phyloP scores from a whole-genome alignment of 2,888 invertebrate species.

The Cheilosia grossa region DNA sequence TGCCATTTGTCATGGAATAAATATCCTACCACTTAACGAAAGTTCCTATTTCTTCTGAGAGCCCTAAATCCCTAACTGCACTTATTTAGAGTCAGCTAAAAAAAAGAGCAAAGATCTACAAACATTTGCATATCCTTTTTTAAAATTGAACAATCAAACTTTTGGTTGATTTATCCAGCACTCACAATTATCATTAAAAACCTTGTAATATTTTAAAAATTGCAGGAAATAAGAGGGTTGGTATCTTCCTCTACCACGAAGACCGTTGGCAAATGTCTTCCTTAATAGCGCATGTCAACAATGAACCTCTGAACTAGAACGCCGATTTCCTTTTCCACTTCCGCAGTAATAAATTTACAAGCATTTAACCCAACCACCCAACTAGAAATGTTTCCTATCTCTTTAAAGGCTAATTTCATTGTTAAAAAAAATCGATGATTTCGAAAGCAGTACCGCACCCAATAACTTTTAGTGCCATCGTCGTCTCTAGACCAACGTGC shows the following conservation, averaged over 20 bases:
- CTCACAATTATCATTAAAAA: background rate
- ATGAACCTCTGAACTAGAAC: background rate
- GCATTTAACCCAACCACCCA: constrained; percentile 32
- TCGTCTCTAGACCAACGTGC: constrained; percentile 2
- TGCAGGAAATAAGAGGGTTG: too few species aligned
- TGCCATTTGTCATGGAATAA: too few species aligned
- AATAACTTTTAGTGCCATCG: constrained; percentile 21
- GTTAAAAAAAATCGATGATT: constrained; percentile 32
- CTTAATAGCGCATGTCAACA: background rate
- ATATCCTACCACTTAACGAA: too few species aligned
- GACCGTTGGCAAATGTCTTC: too few species aligned
- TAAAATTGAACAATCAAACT: too few species aligned
- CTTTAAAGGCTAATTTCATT: background rate
- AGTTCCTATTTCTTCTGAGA: too few species aligned
- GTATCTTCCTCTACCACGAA: too few species aligned
- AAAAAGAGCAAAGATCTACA: too few species aligned
- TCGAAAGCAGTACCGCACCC: constrained; percentile 47
- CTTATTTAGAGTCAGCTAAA: too few species aligned
- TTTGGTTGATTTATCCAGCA: background rate
- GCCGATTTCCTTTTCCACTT: constrained; percentile 20
- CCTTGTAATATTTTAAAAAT: too few species aligned
- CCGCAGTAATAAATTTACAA: constrained; percentile 6
- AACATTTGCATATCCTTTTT: too few species aligned
- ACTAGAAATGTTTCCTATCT: constrained; percentile 52
- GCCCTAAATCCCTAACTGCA: too few species aligned